Percentiles rank a stretch among this genome's conserved stretches.
Evolutionary conservation across 2,888 invertebrate species (phyloP).

Genomic region (Brassicogethes aeneus): DNA sequence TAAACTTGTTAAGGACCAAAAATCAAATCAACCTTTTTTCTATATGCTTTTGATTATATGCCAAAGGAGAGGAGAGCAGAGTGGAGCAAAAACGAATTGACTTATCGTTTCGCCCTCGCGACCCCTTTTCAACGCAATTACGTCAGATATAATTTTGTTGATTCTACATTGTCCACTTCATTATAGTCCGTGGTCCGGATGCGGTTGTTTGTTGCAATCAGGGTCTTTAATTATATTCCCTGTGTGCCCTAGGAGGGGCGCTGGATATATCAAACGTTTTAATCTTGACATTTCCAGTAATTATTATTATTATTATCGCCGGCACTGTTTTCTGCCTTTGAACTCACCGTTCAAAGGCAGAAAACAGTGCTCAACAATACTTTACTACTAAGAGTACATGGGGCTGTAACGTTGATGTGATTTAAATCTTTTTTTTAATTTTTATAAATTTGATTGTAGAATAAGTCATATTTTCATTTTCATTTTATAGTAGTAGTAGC

Average conservation of each 20-base stretch:
- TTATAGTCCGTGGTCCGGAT: slow-evolving; percentile 20
- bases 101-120: not conserved
- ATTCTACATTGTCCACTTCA: slow-evolving; percentile 25
- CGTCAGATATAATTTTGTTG: slow-evolving; percentile 25
- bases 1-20: too few relatives aligned
- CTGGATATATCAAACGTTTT: not conserved
- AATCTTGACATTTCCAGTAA: slow-evolving; percentile 1
- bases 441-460: too few relatives aligned
- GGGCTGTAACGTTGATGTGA: too few relatives aligned
- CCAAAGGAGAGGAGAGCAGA: not conserved
- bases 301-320: not conserved
- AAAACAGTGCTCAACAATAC: too few relatives aligned
- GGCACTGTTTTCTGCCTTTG: too few relatives aligned
- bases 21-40: too few relatives aligned
- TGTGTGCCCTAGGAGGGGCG: not conserved
- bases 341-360: too few relatives aligned
- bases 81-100: not conserved
- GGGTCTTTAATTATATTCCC: slow-evolving; percentile 4
- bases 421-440: too few relatives aligned
- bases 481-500: too few relatives aligned
- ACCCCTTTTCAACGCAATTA: slow-evolving; percentile 19
- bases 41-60: not conserved
- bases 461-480: too few relatives aligned
- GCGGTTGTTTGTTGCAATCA: slow-evolving; percentile 8
- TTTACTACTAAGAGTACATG: too few relatives aligned